phyloP scores from a whole-genome alignment of 2,113 vertebrate species.

The Atractosteus spatula region DNA sequence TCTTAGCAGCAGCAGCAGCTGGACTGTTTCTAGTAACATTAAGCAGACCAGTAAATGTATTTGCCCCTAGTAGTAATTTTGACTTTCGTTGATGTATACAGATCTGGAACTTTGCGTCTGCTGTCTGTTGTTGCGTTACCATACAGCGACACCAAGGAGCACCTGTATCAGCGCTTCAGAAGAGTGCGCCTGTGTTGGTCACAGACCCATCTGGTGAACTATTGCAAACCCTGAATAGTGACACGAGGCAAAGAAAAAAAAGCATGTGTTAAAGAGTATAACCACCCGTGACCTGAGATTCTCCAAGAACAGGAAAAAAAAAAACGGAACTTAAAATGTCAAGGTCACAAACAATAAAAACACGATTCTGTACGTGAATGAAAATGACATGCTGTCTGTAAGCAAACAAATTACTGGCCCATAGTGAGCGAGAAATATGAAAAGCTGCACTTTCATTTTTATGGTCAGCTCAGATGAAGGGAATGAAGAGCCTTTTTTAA shows the following conservation, averaged over 20 bases:
- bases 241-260: constrained; percentile 8
- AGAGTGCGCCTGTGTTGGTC: background rate
- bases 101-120: background rate
- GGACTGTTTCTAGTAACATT: constrained; percentile 12
- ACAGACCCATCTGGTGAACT: background rate
- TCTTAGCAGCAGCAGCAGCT: background rate
- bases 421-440: constrained; percentile 1
- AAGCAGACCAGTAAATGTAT: background rate
- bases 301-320: constrained; percentile 31
- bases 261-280: constrained; percentile 14
- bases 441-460: background rate
- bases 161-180: background rate
- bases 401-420: constrained; percentile 10
- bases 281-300: constrained; percentile 39
- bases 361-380: constrained; percentile 23
- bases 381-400: constrained; percentile 47
- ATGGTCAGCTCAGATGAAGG: background rate
- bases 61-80: background rate
- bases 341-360: constrained; percentile 32
- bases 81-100: constrained; percentile 2
- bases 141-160: background rate
- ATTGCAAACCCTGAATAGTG: background rate
- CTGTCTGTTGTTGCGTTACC: background rate
- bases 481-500: background rate
- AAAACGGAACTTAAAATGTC: constrained; percentile 29